Base-by-base conservation (phyloP, 1,140 invertebrate genomes). In the Lucilia cuprina region DNA sequence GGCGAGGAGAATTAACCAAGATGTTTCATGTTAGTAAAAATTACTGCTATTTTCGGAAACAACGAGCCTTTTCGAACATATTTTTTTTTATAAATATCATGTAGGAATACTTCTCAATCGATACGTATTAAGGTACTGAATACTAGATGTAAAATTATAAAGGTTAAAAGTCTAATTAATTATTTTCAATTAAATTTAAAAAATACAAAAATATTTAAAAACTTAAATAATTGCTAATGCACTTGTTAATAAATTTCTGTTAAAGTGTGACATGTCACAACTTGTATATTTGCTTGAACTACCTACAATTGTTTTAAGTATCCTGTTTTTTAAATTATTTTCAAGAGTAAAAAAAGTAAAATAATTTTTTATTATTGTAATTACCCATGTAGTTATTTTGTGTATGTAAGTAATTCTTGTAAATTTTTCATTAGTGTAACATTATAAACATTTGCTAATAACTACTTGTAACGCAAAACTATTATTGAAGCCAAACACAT, bases 361-460 rank as follows among this genome's bases (percentile, higher is more conserved):
- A 70, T n/a, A 21, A 70, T 70, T 25, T 70, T 70, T 70, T 70
- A 14, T 60, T 7, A 10, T 70, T 70, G n/a, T 19, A 50, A 21
- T 80, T 80, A 49, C 41, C 41, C 41, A 50, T 50, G n/a, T 50
- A 41, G 75, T 13, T 3, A 41, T 35, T 8, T 19, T 8, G 77
- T 49, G 65, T 14, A 80, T 49, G 65, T 14, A 80, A 80, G 65
- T 14, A 80, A 80, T 80, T 80, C 49, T 21, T 50, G 21, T 80
- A 80, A 30, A 80, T 80, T 80, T 80, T 80, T 80, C 77, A 80
- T 80, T 80, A 80, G 77, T 49, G 25, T 13, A 80, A 80, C 77
- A 80, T 80, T 49, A 49, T 21, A 80, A 80, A 80, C n/a, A 21
- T 49, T 80, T 49, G 21, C 77, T 80, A 80, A 80, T 80, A 80